These are phyloP conservation scores for Todus mexicanus DNA, from an alignment of 2,797 vertebrate species.

Conservation along the genomic window DNA sequence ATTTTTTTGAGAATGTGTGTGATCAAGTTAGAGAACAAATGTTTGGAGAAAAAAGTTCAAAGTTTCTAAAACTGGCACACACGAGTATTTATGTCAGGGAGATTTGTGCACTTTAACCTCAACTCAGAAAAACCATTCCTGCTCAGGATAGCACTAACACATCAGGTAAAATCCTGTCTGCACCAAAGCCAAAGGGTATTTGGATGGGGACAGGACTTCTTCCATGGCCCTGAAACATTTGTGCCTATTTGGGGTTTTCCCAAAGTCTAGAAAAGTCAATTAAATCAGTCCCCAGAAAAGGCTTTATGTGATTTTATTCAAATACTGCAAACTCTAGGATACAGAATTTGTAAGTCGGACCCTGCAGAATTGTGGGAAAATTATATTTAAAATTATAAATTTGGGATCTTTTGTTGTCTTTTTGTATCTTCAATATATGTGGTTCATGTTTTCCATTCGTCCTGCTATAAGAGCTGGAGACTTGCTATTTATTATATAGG, in stretches of 20 bases:
- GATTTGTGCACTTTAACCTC: slow-evolving; percentile 4
- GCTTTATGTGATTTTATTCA: background rate
- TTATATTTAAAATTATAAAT: background rate
- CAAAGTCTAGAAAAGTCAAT: background rate
- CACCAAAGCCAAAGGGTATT: background rate
- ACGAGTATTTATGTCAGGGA: slow-evolving; percentile 4
- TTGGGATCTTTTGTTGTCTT: background rate
- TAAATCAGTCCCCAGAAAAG: background rate
- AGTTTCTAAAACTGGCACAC: slow-evolving; percentile 23
- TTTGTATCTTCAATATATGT: background rate
- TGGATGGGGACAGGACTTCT: background rate
- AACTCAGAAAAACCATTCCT: background rate
- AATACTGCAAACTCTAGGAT: background rate
- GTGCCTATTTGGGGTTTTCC: background rate
- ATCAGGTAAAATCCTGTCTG: background rate
- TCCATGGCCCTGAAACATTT: background rate
- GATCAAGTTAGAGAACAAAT: slow-evolving; percentile 7
- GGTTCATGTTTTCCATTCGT: background rate
- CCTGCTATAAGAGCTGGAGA: background rate
- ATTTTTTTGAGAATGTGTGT: slow-evolving; percentile 37
- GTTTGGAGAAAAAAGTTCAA: slow-evolving; percentile 47
- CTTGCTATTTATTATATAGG: background rate
- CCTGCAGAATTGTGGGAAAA: background rate
- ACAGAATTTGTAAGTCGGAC: background rate
- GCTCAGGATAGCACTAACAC: background rate